Percentiles rank a stretch among this genome's conserved stretches.
Conservation (phyloP, 23 tunicate species). For the Ascidia mentula region DNA sequence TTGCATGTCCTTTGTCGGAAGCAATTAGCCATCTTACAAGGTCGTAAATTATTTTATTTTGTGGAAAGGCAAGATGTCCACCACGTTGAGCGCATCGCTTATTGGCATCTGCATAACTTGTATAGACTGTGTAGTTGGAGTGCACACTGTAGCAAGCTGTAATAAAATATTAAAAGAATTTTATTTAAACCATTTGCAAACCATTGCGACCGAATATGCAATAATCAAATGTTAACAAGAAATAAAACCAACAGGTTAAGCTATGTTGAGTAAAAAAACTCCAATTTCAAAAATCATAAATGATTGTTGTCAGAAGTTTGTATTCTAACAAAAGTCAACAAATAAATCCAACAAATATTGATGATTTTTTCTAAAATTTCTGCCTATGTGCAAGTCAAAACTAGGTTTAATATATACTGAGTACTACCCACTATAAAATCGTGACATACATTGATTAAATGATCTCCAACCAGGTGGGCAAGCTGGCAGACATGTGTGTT, state of each 20-base stretch:
- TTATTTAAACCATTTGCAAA: not conserved
- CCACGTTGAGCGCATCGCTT: slow-evolving; percentile 10
- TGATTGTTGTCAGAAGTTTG: no score
- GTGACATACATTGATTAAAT: slow-evolving; percentile 29
- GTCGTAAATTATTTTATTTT: slow-evolving; percentile 26
- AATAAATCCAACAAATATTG: not conserved
- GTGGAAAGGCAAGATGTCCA: slow-evolving; percentile 53
- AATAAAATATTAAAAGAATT: not conserved
- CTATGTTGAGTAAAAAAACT: no score
- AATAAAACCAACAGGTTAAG: no score
- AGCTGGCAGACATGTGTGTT: slow-evolving; percentile 51
- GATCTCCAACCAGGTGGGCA: slow-evolving; percentile 66
- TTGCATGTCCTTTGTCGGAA: slow-evolving; percentile 18
- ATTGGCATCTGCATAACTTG: slow-evolving; percentile 33
- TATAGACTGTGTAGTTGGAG: not conserved
- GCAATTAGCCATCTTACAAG: slow-evolving; percentile 19
- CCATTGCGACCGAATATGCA: no score
- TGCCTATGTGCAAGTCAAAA: not conserved
- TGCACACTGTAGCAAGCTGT: slow-evolving; percentile 51
- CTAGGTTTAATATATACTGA: not conserved
- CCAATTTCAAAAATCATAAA: no score
- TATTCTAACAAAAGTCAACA: no score
- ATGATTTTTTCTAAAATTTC: no score
- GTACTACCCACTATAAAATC: not conserved
- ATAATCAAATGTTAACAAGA: no score